Conservation (phyloP, 2,888 invertebrate genomes). For the Megastigmus dorsalis region DNA sequence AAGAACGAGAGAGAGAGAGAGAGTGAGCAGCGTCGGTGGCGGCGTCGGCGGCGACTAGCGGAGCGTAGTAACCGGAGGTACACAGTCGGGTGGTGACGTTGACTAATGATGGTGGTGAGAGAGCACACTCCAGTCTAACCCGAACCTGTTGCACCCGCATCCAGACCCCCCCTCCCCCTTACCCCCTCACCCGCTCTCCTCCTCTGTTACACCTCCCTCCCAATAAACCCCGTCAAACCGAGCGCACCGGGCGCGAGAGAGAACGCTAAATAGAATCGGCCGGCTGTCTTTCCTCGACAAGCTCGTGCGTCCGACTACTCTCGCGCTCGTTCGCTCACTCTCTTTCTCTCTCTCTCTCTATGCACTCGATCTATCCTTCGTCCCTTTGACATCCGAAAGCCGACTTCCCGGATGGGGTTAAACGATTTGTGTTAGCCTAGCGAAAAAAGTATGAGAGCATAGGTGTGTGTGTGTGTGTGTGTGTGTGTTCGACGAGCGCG, state of each 20-base stretch:
- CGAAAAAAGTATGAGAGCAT: not conserved
- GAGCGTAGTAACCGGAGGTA: conserved; percentile 32
- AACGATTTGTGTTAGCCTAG: conserved; percentile 11
- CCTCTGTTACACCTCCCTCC: too few species aligned
- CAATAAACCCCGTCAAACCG: conserved; percentile 72
- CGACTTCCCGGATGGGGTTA: not conserved
- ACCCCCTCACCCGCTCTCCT: conserved; percentile 54
- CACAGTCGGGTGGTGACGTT: conserved; percentile 70
- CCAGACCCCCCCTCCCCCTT: conserved; percentile 58
- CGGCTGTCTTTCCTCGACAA: conserved; percentile 45
- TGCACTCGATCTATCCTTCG: too few species aligned
- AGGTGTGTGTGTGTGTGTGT: not conserved
- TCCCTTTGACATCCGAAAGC: not conserved
- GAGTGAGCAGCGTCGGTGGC: conserved; percentile 42
- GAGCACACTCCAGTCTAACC: conserved; percentile 71
- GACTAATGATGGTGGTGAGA: conserved; percentile 74
- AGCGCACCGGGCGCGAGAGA: too few species aligned
- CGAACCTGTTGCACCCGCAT: conserved; percentile 72
- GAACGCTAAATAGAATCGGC: conserved; percentile 72
- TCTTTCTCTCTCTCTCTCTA: conserved; percentile 58
- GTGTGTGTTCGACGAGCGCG: not conserved
- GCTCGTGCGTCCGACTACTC: too few species aligned
- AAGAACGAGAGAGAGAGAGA: conserved; percentile 43
- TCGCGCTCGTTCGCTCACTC: conserved; percentile 51
- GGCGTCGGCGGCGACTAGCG: conserved; percentile 29